These are phyloP conservation scores for Engystomops pustulosus DNA, from an alignment of 2,113 vertebrate species.

Conservation along the genomic window DNA sequence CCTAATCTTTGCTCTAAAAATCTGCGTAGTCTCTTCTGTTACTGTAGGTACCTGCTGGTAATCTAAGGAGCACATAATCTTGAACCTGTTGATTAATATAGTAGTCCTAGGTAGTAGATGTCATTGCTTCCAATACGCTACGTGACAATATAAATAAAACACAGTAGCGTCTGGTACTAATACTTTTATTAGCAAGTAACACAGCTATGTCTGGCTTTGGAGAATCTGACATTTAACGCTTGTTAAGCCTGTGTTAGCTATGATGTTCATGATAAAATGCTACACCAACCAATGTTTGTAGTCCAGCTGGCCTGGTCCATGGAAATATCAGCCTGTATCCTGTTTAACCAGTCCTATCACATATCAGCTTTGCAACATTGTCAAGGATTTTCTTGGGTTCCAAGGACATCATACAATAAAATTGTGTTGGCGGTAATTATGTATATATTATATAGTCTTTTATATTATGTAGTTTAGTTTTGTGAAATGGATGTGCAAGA, in stretches of 20 bases:
- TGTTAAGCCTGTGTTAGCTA: constrained; percentile 7
- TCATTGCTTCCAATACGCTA: neutral
- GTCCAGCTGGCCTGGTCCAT: constrained; percentile 22
- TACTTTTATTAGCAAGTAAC: constrained; percentile 72
- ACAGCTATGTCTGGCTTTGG: constrained; percentile 54
- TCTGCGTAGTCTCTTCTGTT: neutral
- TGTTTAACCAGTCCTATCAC: neutral
- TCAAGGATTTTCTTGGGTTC: neutral
- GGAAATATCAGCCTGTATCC: constrained; percentile 16
- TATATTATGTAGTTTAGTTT: too few species aligned
- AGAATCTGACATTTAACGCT: constrained; percentile 65
- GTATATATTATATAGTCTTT: too few species aligned
- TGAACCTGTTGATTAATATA: neutral
- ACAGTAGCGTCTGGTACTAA: constrained; percentile 27
- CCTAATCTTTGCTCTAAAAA: neutral
- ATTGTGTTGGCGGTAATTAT: too few species aligned
- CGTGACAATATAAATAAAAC: neutral
- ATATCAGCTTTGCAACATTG: neutral
- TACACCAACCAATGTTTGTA: neutral
- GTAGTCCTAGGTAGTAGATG: neutral
- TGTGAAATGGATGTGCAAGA: too few species aligned
- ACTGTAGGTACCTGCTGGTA: neutral
- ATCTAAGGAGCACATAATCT: neutral
- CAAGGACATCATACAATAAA: neutral
- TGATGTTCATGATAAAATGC: constrained; percentile 32